These are phyloP conservation scores for Littorina saxatilis DNA, from an alignment of 1,140 invertebrate species.

Conservation along the genomic window DNA sequence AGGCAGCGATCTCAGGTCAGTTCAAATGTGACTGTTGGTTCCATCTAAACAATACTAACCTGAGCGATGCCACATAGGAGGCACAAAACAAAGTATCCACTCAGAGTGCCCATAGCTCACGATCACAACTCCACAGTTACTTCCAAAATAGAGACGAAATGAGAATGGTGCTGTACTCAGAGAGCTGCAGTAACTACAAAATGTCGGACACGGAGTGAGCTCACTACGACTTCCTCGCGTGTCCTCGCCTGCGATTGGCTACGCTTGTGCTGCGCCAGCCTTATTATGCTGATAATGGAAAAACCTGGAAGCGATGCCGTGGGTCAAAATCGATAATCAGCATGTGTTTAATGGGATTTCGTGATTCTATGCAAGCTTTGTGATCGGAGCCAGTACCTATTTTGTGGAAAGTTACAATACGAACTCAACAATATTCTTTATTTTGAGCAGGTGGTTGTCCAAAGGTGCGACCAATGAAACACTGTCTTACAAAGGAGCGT, in stretches of 20 bases:
- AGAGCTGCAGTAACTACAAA: background rate
- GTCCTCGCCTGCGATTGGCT: constrained; percentile 21
- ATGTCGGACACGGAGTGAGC: constrained; percentile 13
- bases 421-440: background rate
- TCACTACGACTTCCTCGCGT: constrained; percentile 4
- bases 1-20: too few relatives aligned
- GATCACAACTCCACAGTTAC: constrained; percentile 24
- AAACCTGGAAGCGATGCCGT: background rate
- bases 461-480: background rate
- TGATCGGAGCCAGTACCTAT: too few relatives aligned
- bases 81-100: constrained; percentile 4
- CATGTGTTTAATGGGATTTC: background rate
- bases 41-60: constrained; percentile 8
- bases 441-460: constrained; percentile 4
- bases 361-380: too few relatives aligned
- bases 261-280: background rate
- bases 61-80: background rate
- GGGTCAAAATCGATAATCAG: background rate
- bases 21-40: too few relatives aligned
- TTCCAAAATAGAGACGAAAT: constrained; percentile 17
- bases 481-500: background rate
- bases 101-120: background rate
- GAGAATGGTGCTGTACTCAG: background rate
- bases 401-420: background rate
- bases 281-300: constrained; percentile 33